phyloP scores from a whole-genome alignment of 1,140 invertebrate species.

The Drosophila sp. region DNA sequence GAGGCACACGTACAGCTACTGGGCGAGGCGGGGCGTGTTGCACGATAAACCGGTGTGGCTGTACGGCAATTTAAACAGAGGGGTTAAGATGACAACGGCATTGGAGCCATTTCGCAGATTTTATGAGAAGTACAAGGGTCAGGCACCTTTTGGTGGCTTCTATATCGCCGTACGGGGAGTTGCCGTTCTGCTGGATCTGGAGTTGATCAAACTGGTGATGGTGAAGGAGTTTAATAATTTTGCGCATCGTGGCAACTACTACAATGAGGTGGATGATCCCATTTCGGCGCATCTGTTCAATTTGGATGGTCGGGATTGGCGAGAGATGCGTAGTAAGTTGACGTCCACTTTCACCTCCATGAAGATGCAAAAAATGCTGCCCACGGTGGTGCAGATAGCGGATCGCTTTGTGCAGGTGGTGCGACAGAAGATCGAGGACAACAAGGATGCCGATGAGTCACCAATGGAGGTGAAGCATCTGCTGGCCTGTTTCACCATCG shows the following conservation, averaged over 20 bases:
- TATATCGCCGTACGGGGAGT: conserved; percentile 50
- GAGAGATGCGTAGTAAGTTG: conserved; percentile 85
- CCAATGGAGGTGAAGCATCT: conserved; percentile 81
- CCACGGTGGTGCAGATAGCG: conserved; percentile 73
- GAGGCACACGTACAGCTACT: conserved; percentile 65
- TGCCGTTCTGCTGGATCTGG: conserved; percentile 84
- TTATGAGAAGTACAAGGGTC: conserved; percentile 75
- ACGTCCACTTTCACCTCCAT: conserved; percentile 86
- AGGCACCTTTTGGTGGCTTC: conserved; percentile 55
- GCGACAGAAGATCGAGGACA: conserved; percentile 32
- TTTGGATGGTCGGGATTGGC: conserved; percentile 85
- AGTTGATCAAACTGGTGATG: conserved; percentile 87
- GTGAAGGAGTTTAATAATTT: conserved; percentile 87
- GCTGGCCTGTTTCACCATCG: conserved; percentile 86
- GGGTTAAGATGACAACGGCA: conserved; percentile 41
- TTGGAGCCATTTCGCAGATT: conserved; percentile 57
- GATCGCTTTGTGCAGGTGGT: conserved; percentile 74
- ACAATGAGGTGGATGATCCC: conserved; percentile 85
- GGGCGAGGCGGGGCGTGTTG: conserved; percentile 82
- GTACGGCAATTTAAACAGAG: conserved; percentile 70
- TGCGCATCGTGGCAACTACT: conserved; percentile 84
- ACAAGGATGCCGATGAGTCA: background rate
- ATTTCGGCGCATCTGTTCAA: conserved; percentile 85
- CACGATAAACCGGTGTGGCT: conserved; percentile 76
- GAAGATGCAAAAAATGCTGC: conserved; percentile 86